A percentile compares a stretch with the other conserved stretches of the same genome.
Conservation (phyloP, 2,797 vertebrate genomes). For the Periophthalmus magnuspinnatus region DNA sequence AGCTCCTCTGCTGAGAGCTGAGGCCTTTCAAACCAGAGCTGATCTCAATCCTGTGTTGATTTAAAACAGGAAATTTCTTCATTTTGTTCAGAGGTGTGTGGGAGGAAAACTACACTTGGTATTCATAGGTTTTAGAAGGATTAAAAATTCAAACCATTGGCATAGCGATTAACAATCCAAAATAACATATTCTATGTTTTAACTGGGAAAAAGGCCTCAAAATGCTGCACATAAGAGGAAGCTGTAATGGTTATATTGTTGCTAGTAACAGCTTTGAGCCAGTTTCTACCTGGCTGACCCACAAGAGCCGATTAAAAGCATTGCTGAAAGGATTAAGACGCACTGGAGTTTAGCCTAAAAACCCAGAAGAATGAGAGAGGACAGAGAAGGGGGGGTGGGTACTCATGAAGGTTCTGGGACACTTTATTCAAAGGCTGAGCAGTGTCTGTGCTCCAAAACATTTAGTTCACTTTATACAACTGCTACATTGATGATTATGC, state of each 20-base stretch:
- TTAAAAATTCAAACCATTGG: too few relatives aligned
- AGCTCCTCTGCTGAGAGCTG: conserved; percentile 50
- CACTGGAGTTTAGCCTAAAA: conserved; percentile 53
- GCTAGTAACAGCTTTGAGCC: not conserved
- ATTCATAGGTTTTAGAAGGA: too few relatives aligned
- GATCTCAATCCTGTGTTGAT: conserved; percentile 56
- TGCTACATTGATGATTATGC: conserved; percentile 1
- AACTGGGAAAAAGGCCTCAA: too few relatives aligned
- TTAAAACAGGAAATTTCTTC: conserved; percentile 51
- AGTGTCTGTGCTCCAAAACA: conserved; percentile 35
- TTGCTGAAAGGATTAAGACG: conserved; percentile 53
- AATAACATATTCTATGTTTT: too few relatives aligned
- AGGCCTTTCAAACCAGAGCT: conserved; percentile 51
- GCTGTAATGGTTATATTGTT: not conserved
- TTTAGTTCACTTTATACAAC: conserved; percentile 26
- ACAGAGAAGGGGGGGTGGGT: conserved; percentile 22
- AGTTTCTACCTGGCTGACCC: conserved; percentile 21
- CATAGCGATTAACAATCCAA: too few relatives aligned
- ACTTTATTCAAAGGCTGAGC: conserved; percentile 19
- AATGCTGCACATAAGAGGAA: too few relatives aligned
- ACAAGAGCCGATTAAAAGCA: conserved; percentile 61
- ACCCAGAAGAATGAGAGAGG: conserved; percentile 43
- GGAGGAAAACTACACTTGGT: not conserved
- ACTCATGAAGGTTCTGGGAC: conserved; percentile 10
- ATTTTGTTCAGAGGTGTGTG: conserved; percentile 14